phyloP scores from a whole-genome alignment of 2,797 vertebrate species.

The Tolypeutes matacus region DNA sequence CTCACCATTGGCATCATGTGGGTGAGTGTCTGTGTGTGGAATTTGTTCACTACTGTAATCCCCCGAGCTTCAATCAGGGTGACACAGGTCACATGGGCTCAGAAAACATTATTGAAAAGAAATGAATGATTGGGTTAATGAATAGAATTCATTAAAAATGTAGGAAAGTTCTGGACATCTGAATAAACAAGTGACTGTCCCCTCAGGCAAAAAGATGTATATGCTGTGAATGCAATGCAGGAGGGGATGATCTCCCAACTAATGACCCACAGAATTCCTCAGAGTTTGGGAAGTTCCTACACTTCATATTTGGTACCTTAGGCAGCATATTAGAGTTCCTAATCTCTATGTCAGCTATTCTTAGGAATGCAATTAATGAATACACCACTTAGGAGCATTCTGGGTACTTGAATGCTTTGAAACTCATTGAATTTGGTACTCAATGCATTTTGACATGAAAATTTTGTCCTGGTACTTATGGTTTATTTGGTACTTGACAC shows the following conservation, averaged over 20 bases:
- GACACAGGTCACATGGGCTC: neutral
- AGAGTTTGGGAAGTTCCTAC: neutral
- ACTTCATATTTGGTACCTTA: fast-evolving
- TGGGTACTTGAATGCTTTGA: no score
- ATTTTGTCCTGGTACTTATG: no score
- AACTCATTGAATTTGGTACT: no score
- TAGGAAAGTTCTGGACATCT: neutral
- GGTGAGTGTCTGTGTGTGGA: neutral
- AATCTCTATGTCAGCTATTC: neutral
- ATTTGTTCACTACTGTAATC: neutral
- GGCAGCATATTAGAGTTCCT: neutral
- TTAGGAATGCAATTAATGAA: neutral
- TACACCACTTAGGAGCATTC: neutral
- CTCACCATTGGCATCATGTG: no score
- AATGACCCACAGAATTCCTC: neutral
- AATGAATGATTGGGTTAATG: no score
- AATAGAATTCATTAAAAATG: fast-evolving
- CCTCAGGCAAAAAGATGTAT: no score
- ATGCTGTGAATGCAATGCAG: neutral
- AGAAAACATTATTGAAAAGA: no score
- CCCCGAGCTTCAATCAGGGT: neutral
- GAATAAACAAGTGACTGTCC: neutral
- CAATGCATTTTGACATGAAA: no score
- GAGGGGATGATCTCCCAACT: fast-evolving
- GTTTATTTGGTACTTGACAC: no score